phyloP scores from a whole-genome alignment of 2,888 invertebrate genomes.

The Megalurothrips usitatus region DNA sequence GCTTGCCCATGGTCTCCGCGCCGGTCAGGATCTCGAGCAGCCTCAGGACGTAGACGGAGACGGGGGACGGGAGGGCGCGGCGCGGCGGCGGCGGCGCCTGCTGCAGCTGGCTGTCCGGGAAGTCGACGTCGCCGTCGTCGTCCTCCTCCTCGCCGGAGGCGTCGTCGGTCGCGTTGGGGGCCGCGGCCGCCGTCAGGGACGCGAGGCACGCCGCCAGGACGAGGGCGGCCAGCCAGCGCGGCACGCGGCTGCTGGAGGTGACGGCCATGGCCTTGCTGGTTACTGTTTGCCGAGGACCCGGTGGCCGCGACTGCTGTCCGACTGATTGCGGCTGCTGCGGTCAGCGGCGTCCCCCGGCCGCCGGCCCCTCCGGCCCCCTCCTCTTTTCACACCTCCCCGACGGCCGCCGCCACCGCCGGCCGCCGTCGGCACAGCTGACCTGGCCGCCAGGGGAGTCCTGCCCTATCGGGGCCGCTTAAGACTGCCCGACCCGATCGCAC shows the following conservation, averaged over 20 bases:
- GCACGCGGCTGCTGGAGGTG: neutral
- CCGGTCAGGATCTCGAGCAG: slow-evolving; percentile 15
- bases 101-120: neutral
- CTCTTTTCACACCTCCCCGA: neutral
- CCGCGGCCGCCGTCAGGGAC: neutral
- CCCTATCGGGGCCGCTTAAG: neutral
- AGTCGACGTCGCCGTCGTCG: slow-evolving; percentile 3
- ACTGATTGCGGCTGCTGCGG: slow-evolving; percentile 15
- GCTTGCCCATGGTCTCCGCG: slow-evolving; percentile 7
- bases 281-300: neutral
- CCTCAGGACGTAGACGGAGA: slow-evolving; percentile 8
- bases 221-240: neutral
- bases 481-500: neutral
- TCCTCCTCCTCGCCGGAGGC: neutral
- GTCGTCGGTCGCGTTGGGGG: neutral
- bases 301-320: neutral
- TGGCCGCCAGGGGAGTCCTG: too few species aligned
- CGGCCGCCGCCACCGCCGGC: neutral
- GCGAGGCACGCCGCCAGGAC: neutral
- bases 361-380: neutral
- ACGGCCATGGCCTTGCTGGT: neutral
- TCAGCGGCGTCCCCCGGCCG: neutral
- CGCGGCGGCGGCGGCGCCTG: neutral
- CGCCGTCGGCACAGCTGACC: neutral
- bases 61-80: neutral